phyloP scores from a whole-genome alignment of 2,113 vertebrate species.

The Muscicapa adusta region DNA sequence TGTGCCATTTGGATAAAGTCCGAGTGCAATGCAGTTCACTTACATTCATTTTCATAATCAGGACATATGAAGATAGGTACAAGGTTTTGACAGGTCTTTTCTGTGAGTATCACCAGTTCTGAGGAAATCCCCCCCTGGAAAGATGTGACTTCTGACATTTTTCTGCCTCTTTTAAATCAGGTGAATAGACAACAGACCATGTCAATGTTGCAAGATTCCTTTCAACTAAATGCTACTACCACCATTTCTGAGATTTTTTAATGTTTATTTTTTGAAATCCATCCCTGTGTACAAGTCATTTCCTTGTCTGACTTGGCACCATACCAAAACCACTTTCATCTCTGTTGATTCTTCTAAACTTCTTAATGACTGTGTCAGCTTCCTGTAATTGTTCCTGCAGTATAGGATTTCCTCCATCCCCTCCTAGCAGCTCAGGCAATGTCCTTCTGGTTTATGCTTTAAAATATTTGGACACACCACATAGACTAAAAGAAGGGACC shows the following conservation, averaged over 20 bases:
- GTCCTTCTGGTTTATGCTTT: constrained; percentile 23
- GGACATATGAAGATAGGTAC: neutral
- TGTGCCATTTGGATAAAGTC: neutral
- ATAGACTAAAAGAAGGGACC: constrained; percentile 17
- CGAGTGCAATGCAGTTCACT: neutral
- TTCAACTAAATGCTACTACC: neutral
- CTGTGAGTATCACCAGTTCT: neutral
- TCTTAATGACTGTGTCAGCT: constrained; percentile 69
- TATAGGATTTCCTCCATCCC: constrained; percentile 74
- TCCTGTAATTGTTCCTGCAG: constrained; percentile 76
- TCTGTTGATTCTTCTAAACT: constrained; percentile 63
- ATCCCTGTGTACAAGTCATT: neutral
- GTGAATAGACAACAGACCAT: neutral
- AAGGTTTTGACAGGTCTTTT: neutral
- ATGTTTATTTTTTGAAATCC: constrained; percentile 21
- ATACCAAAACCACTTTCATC: constrained; percentile 58
- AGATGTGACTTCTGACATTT: neutral
- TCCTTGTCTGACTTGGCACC: constrained; percentile 47
- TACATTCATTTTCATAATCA: neutral
- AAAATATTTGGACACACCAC: constrained; percentile 3
- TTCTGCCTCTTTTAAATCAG: neutral
- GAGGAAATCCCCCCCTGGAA: neutral
- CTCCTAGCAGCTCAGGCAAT: constrained; percentile 52
- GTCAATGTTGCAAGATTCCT: neutral
- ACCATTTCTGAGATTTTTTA: neutral